These are phyloP conservation scores for Lochmaea capreae DNA, from an alignment of 2,888 invertebrate species.

Conservation along the genomic window DNA sequence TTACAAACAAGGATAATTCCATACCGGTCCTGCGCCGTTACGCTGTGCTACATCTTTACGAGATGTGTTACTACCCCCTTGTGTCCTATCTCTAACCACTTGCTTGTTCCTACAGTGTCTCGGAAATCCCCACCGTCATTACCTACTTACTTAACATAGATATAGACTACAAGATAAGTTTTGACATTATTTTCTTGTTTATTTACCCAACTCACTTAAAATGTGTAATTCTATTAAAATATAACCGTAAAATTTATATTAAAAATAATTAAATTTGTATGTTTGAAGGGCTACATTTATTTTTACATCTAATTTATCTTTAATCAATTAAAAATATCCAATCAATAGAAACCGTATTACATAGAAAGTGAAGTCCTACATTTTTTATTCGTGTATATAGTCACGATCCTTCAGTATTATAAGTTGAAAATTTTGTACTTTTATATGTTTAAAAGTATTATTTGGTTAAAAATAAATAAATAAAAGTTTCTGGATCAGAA, in stretches of 20 bases:
- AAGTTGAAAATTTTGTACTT: too few relatives aligned
- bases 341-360: too few relatives aligned
- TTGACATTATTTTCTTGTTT: neutral
- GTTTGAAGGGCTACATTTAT: too few relatives aligned
- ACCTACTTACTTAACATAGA: constrained; percentile 5
- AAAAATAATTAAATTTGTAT: neutral
- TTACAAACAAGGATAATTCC: constrained; percentile 18
- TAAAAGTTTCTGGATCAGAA: too few relatives aligned
- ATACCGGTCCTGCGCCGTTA: constrained; percentile 29
- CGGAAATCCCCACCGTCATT: constrained; percentile 18
- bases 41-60: constrained; percentile 16
- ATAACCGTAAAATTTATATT: neutral
- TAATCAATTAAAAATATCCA: too few relatives aligned
- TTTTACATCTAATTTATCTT: too few relatives aligned
- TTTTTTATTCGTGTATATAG: too few relatives aligned
- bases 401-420: too few relatives aligned
- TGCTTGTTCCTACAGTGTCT: constrained; percentile 12
- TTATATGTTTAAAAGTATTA: too few relatives aligned
- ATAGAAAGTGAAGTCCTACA: too few relatives aligned
- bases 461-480: too few relatives aligned
- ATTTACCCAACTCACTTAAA: neutral
- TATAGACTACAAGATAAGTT: neutral
- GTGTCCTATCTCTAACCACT: constrained; percentile 29
- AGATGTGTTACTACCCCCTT: constrained; percentile 28
- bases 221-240: neutral